Base-by-base conservation (phyloP, 2,113 vertebrate species). In the Perca flavescens region DNA sequence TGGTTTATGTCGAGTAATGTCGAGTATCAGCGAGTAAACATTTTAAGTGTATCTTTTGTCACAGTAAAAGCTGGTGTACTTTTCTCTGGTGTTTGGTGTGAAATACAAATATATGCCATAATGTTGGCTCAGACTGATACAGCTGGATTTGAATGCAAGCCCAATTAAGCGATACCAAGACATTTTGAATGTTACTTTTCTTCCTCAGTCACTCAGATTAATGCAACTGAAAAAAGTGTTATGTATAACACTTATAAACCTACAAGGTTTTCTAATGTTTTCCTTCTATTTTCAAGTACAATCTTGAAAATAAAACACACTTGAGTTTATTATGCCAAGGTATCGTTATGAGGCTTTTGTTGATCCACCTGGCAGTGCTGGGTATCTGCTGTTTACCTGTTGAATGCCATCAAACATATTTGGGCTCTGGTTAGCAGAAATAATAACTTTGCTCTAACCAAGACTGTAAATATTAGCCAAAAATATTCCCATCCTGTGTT, bases 371-470 rank as follows among this genome's bases (percentile, higher is more conserved):
- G 21, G 13, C 64, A 68, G 47, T 69, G 19, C 58, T 83, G 80
- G 82, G 11, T 75, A 74, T 47, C 78, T 86, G 78, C 82, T 67
- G 80, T 83, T 80, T 77, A 61, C 64, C 16, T 75, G 74, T 88
- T 61, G 17, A 76, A 76, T 12, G 9, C 56, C 81, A 88, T 82
- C 74, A 58, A n/a, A 84, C 84, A 74, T 61, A 60, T 57, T 69
- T 73, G 64, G 84, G 56, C 84, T 87, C 43, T 92, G 86, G 89
- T 90, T 90, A 83, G 83, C 21, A 84, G 75, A 61, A 85, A 77
- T 13, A 15, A 46, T 1, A 21, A 3, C 19, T 83, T 78, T 66
- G 65, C 67, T 86, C 83, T 87, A 82, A 89, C 86, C 84, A 87
- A 80, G 78, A 70, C 78, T 62, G 66, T 14, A 57, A 66, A 58